Conservation (phyloP, 35 echinoderm and acorn worm genomes). For the Heliocidaris erythrogramma region DNA sequence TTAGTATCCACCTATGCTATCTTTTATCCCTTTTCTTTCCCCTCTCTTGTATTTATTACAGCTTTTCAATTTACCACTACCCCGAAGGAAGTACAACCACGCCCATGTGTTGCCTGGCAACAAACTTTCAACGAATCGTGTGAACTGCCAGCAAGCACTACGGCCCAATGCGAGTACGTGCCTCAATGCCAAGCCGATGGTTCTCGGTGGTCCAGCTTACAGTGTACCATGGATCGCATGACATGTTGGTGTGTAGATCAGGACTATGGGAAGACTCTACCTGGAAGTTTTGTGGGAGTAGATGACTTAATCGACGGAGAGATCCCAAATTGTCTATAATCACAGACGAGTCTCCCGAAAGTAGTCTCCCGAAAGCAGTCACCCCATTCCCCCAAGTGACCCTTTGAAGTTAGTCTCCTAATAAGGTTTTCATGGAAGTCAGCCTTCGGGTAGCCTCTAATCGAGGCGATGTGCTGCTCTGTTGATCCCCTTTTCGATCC, state of each 20-base stretch:
- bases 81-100: not conserved
- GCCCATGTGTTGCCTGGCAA: not conserved
- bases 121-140: conserved; percentile 39
- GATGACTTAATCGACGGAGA: not conserved
- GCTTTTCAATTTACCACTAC: not conserved
- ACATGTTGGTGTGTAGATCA: conserved; percentile 8
- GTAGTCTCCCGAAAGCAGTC: too few relatives aligned
- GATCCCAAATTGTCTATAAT: not conserved
- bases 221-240: not conserved
- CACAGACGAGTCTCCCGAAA: too few relatives aligned
- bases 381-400: too few relatives aligned
- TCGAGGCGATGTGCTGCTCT: too few relatives aligned
- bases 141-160: not conserved
- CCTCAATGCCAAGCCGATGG: conserved; percentile 7
- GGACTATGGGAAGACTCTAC: not conserved
- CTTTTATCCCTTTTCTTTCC: not conserved
- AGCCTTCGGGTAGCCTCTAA: too few relatives aligned
- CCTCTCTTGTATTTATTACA: not conserved
- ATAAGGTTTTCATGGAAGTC: too few relatives aligned
- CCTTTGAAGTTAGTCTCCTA: too few relatives aligned
- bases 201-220: not conserved
- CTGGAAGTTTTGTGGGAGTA: not conserved
- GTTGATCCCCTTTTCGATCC: too few relatives aligned
- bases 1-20: not conserved
- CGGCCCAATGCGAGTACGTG: not conserved